Percentiles rank a stretch among this genome's conserved stretches.
phyloP scores from a whole-genome alignment of 1,140 invertebrate species.

The Aphelenchoides avenae region DNA sequence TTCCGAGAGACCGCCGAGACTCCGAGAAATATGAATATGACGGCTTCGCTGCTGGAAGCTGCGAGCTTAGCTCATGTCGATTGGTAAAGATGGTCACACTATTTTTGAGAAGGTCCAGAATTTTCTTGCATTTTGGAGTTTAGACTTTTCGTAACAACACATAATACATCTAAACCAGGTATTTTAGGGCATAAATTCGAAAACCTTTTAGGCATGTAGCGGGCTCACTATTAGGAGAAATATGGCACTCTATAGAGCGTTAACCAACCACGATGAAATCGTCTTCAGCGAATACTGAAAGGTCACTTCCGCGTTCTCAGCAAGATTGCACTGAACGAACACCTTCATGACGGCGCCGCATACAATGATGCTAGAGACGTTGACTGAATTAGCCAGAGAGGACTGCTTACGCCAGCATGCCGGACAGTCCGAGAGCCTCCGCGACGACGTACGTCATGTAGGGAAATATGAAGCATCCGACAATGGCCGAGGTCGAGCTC shows the following conservation, averaged over 20 bases:
- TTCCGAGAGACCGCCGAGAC: slow-evolving; percentile 74
- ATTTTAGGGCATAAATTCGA: too few relatives aligned
- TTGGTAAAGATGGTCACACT: too few relatives aligned
- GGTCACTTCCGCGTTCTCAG: slow-evolving; percentile 91
- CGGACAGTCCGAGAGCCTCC: slow-evolving; percentile 13
- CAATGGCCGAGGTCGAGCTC: too few relatives aligned
- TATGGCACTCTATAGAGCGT: too few relatives aligned
- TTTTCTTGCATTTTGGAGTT: too few relatives aligned
- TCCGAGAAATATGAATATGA: slow-evolving; percentile 97
- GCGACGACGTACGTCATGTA: slow-evolving; percentile 16
- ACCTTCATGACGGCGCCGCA: slow-evolving; percentile 98
- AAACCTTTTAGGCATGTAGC: too few relatives aligned
- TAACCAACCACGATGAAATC: slow-evolving; percentile 21
- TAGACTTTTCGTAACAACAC: not conserved
- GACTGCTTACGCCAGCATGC: slow-evolving; percentile 22
- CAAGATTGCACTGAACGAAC: slow-evolving; percentile 96
- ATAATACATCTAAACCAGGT: too few relatives aligned
- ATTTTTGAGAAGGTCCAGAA: too few relatives aligned
- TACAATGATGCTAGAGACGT: slow-evolving; percentile 84
- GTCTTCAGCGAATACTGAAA: slow-evolving; percentile 82
- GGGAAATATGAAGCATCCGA: slow-evolving; percentile 18
- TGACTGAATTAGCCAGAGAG: slow-evolving; percentile 7
- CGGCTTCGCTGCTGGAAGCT: slow-evolving; percentile 75
- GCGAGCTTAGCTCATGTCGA: too few relatives aligned
- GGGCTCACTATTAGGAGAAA: too few relatives aligned